Evolutionary conservation across 1,140 invertebrate genomes (phyloP).

Genomic region (Planococcus citri): DNA sequence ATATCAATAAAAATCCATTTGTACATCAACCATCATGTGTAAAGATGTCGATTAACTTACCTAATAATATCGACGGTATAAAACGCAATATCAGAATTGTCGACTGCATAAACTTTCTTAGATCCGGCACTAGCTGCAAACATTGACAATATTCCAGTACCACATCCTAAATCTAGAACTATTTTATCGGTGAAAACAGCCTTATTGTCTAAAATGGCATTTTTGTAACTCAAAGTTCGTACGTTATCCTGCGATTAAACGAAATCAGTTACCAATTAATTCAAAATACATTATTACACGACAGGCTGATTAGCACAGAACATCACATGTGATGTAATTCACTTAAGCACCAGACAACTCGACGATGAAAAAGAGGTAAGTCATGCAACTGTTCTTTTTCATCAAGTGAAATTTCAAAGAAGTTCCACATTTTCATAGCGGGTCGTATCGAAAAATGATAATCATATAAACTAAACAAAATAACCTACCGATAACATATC

Average conservation of each 20-base stretch:
- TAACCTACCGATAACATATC: slow-evolving; percentile 69
- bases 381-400: too few relatives aligned
- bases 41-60: slow-evolving; percentile 43
- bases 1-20: too few relatives aligned
- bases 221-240: slow-evolving; percentile 81
- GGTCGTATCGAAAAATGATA: not conserved
- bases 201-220: slow-evolving; percentile 79
- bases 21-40: too few relatives aligned
- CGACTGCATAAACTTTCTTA: slow-evolving; percentile 80
- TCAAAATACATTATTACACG: not conserved
- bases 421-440: not conserved
- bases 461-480: too few relatives aligned
- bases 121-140: slow-evolving; percentile 92
- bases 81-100: slow-evolving; percentile 79
- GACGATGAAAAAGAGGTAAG: too few relatives aligned
- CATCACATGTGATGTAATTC: not conserved
- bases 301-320: not conserved
- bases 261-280: slow-evolving; percentile 21
- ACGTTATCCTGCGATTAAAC: slow-evolving; percentile 60
- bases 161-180: slow-evolving; percentile 93
- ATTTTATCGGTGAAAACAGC: slow-evolving; percentile 55
- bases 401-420: too few relatives aligned
- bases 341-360: too few relatives aligned
- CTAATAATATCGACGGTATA: slow-evolving; percentile 73
- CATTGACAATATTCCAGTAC: slow-evolving; percentile 91